These are phyloP conservation scores for Holotrichia oblita DNA, from an alignment of 1,140 invertebrate genomes.

Conservation along the genomic window DNA sequence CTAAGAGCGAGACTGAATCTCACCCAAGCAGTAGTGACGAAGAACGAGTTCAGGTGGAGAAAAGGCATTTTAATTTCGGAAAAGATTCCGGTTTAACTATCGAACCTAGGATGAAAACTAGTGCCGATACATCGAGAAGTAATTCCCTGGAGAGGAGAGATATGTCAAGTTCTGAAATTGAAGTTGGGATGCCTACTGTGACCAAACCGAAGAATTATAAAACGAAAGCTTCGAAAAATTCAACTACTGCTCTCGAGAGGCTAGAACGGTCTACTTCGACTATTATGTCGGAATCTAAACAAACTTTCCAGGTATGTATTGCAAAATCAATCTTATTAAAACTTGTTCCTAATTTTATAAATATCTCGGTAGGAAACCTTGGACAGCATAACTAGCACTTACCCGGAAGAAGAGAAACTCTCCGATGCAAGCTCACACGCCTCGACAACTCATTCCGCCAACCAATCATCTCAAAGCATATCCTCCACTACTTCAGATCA, in stretches of 20 bases:
- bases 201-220: conserved; percentile 21
- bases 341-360: too few relatives aligned
- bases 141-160: conserved; percentile 28
- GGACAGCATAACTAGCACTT: conserved; percentile 58
- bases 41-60: conserved; percentile 43
- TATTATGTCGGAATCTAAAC: conserved; percentile 51
- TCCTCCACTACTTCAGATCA: conserved; percentile 39
- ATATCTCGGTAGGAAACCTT: conserved; percentile 53
- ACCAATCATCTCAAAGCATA: conserved; percentile 41
- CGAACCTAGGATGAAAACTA: conserved; percentile 26
- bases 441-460: conserved; percentile 39
- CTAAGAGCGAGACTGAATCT: conserved; percentile 41
- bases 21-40: conserved; percentile 49
- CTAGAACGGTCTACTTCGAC: conserved; percentile 54
- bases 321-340: neutral
- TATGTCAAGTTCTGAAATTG: neutral
- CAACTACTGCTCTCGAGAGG: conserved; percentile 51
- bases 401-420: conserved; percentile 49
- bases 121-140: neutral
- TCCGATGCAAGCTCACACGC: conserved; percentile 36
- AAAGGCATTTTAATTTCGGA: conserved; percentile 39
- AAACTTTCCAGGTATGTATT: conserved; percentile 55
- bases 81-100: conserved; percentile 21
- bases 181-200: neutral
- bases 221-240: neutral